A percentile compares a stretch with the other conserved stretches of the same genome.
phyloP scores from a whole-genome alignment of 2,113 vertebrate species.

The Carlito syrichta region DNA sequence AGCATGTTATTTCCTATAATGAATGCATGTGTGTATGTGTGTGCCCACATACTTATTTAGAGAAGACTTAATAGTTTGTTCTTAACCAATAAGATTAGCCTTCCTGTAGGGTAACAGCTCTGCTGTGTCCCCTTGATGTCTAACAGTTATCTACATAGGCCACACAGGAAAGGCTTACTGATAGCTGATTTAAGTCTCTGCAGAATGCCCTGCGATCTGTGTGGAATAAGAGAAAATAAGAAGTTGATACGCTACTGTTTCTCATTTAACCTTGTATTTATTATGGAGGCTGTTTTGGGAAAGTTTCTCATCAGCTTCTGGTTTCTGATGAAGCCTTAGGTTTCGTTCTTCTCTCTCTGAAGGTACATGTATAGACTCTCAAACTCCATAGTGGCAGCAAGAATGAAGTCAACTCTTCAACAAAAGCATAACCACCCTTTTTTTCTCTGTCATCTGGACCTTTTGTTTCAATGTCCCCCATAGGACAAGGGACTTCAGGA shows the following conservation, averaged over 20 bases:
- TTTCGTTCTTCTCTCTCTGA: fast-evolving
- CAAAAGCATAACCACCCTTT: fast-evolving
- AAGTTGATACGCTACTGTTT: fast-evolving
- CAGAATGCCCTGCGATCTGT: fast-evolving
- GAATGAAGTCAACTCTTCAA: neutral
- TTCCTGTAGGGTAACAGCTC: neutral
- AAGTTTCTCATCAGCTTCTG: neutral
- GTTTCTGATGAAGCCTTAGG: neutral
- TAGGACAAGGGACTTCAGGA: too few species aligned
- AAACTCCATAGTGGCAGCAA: fast-evolving
- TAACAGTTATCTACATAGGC: fast-evolving
- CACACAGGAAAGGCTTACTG: neutral
- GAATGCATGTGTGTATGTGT: neutral
- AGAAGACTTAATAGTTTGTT: neutral
- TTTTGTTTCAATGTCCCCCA: neutral
- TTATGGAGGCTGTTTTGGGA: neutral
- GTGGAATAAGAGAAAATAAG: too few species aligned
- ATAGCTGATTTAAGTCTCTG: fast-evolving
- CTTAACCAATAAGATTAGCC: neutral
- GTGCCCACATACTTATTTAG: neutral
- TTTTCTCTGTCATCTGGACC: fast-evolving
- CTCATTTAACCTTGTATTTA: neutral
- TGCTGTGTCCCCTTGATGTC: neutral
- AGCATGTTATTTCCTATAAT: neutral
- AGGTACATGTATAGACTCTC: neutral